Evolutionary conservation across 2,888 invertebrate genomes (phyloP), one percentile per base, ranked within the genome.

Genomic region (Hartigia nigra): DNA sequence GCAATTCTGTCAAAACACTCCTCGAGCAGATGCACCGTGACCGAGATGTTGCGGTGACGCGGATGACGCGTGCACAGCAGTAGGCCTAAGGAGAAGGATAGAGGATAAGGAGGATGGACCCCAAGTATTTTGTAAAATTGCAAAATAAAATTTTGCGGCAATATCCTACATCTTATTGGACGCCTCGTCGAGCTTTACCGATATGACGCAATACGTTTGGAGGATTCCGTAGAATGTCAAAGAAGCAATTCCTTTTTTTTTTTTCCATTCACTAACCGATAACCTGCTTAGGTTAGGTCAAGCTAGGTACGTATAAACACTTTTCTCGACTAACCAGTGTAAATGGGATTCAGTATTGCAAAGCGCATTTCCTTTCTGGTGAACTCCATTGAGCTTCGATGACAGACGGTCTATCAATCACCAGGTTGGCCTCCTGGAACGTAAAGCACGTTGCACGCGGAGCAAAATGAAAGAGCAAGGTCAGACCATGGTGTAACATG

Each of bases 131-230:
- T 2, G 23, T 9, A 5, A 0, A 23, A 23, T 23, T 2, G 31
- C 14, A 5, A 55, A 55, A 39, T 31, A 74, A 14, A 23, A 39
- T 35, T 14, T 32, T 5, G 36, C 69, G 36, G 35, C n/a, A 14
- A 34, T 31, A 37, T 34, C 75, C 31, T 31, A 37, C 31, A 75
- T 75, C 31, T 11, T 55, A 81, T 81, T 81, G 23, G 23, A 23
- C 1, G 55, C 23, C 14, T 55, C 23, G 9, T 55, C 23, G 9
- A 39, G 55, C 9, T 55, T 55, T 1, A 55, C 55, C 23, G 23
- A 55, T 55, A 55, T 55, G 55, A 55, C 55, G 23, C 23, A 5
- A 55, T 23, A 0, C 2, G 23, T 9, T 35, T 14, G 55, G 14
- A 55, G 0, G 55, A 55, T 55, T 14, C 9, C 55, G 37, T 37